phyloP scores from a whole-genome alignment of 2,113 vertebrate genomes.

The Penelope pileata region DNA sequence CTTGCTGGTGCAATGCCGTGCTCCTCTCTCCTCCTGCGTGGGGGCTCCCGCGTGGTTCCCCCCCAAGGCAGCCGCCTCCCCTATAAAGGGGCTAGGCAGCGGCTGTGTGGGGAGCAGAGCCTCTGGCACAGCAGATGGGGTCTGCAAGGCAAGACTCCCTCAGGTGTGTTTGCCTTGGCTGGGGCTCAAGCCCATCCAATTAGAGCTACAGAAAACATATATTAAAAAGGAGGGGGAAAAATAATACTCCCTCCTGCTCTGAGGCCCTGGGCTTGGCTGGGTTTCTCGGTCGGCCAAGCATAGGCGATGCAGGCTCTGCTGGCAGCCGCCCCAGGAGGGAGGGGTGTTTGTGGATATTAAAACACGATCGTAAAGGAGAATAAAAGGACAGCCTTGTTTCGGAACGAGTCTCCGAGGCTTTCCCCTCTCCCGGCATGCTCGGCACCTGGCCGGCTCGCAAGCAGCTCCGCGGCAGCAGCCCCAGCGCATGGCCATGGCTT shows the following conservation, averaged over 20 bases:
- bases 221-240: slow-evolving; percentile 1
- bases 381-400: slow-evolving; percentile 69
- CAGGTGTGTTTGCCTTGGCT: slow-evolving; percentile 61
- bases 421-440: slow-evolving; percentile 53
- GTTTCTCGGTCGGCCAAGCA: slow-evolving; percentile 19
- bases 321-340: slow-evolving; percentile 10
- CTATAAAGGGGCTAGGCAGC: background rate
- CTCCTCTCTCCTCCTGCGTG: background rate
- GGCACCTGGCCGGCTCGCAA: background rate
- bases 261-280: slow-evolving; percentile 35
- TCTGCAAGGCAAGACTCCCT: slow-evolving; percentile 55
- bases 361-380: slow-evolving; percentile 56
- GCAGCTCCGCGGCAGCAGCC: background rate
- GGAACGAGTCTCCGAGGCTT: slow-evolving; percentile 17
- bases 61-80: background rate
- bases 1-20: background rate
- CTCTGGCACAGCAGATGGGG: slow-evolving; percentile 20
- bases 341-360: slow-evolving; percentile 65
- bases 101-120: slow-evolving; percentile 11
- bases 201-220: slow-evolving; percentile 54
- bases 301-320: slow-evolving; percentile 27
- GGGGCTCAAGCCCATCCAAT: background rate
- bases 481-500: background rate
- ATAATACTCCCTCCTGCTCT: background rate
- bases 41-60: background rate